Percentiles rank a stretch among this genome's conserved stretches.
Conservation (phyloP, 2,113 vertebrate genomes). For the Lepisosteus osseus region DNA sequence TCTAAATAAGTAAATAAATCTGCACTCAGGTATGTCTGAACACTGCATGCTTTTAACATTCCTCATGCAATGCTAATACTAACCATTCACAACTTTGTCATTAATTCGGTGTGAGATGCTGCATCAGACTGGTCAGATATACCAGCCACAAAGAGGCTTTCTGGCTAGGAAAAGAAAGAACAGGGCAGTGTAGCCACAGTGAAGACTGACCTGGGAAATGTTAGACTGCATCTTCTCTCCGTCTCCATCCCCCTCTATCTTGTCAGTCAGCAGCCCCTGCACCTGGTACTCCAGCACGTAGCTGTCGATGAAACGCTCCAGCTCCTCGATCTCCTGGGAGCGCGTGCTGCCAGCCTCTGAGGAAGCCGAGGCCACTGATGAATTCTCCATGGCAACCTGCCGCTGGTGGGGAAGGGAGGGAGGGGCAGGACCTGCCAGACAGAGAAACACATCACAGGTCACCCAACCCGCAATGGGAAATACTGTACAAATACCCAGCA, state of each 20-base stretch:
- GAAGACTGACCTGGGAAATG: slow-evolving; percentile 73
- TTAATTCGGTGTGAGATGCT: too few species aligned
- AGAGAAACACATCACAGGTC: background rate
- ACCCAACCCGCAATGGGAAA: too few species aligned
- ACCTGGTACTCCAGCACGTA: slow-evolving; percentile 97
- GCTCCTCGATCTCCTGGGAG: slow-evolving; percentile 94
- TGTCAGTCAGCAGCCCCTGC: slow-evolving; percentile 88
- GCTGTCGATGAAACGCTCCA: slow-evolving; percentile 96
- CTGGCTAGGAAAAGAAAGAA: too few species aligned
- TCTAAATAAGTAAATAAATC: too few species aligned
- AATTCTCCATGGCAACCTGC: slow-evolving; percentile 85
- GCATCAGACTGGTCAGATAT: too few species aligned
- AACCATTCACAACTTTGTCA: too few species aligned
- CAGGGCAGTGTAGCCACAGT: too few species aligned
- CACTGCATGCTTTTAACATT: too few species aligned
- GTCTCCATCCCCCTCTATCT: slow-evolving; percentile 75
- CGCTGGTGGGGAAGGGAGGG: slow-evolving; percentile 6
- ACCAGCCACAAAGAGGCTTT: too few species aligned
- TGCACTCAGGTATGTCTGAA: too few species aligned
- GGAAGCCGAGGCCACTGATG: slow-evolving; percentile 88
- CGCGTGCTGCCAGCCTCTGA: slow-evolving; percentile 93
- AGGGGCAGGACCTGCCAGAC: slow-evolving; percentile 42
- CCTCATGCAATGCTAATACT: too few species aligned
- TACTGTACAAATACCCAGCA: too few species aligned
- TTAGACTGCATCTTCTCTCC: slow-evolving; percentile 74